Base-by-base conservation (phyloP, 2,113 vertebrate species). In the Anser cygnoides region DNA sequence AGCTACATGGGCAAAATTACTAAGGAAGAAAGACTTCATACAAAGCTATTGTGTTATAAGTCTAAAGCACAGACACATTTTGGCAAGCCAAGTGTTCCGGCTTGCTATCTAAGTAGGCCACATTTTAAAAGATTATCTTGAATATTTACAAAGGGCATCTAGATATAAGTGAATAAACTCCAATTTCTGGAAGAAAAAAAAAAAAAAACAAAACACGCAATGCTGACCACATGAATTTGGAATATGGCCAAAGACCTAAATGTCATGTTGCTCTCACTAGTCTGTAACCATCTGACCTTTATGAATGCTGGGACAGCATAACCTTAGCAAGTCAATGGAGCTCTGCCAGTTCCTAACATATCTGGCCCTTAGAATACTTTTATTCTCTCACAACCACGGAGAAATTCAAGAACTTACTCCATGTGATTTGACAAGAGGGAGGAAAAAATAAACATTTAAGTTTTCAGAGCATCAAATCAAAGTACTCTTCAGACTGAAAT, bases 341-440 rank as follows among this genome's bases (percentile, higher is more conserved):
- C 25, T 91, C n/a, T 82, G 90, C 95, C 96, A 94, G 86, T 71
- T 87, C 84, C 37, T 66, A 75, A 68, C 57, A 55, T 84, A 87
- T 91, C 44, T 72, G 83, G 61, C 35, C 31, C 19, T 73, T 57
- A 28, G 19, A 87, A 89, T 73, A 37, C 28, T 61, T 82, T 90
- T 37, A 43, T 86, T 84, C 92, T 92, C 52, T 79, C 35, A 84
- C 23, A 87, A 33, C 7, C 20, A 15, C 21, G 67, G 58, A 58
- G 87, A 89, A 87, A 94, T 67, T 76, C 57, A 92, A 89, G 17
- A 89, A 43, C 19, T n/a, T n/a, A 21, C 57, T 91, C 22, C 16
- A 52, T 15, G 10, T 23, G 33, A 46, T 84, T 92, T 68, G 43
- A 52, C 35, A 84, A 57, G 37, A 8, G 8, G 3, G 2, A 41